Percentiles rank a stretch among this genome's conserved stretches.
phyloP scores from a whole-genome alignment of 2,113 vertebrate genomes.

The Ailuropoda melanoleuca region DNA sequence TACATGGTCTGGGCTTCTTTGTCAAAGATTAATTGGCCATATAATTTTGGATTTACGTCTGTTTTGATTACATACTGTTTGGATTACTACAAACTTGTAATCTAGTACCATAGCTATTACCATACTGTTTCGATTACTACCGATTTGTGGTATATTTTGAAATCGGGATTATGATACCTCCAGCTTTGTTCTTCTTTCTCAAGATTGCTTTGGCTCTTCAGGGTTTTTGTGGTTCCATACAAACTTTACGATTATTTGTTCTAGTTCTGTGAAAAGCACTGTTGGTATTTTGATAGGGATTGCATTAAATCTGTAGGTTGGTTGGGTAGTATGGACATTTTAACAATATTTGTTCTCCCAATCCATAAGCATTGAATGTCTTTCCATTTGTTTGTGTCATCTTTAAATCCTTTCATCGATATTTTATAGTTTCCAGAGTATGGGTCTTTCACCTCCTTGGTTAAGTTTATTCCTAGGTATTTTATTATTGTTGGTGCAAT shows the following conservation, averaged over 20 bases:
- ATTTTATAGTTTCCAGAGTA: neutral
- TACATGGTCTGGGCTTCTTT: neutral
- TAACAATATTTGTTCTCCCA: neutral
- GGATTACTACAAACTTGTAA: neutral
- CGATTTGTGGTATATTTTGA: neutral
- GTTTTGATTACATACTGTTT: neutral
- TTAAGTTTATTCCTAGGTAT: too few relatives aligned
- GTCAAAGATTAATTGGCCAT: neutral
- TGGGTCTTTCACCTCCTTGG: neutral
- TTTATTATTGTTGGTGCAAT: neutral
- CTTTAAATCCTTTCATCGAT: neutral
- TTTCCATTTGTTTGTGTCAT: neutral
- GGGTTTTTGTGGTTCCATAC: too few relatives aligned
- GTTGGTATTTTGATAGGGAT: neutral
- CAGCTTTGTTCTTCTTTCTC: too few relatives aligned
- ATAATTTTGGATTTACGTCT: neutral
- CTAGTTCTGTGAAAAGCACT: too few relatives aligned
- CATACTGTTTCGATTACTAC: neutral
- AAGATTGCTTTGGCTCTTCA: too few relatives aligned
- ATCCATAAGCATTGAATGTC: too few relatives aligned
- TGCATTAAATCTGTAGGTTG: neutral
- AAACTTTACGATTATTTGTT: too few relatives aligned
- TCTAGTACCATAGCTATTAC: neutral
- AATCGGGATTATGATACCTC: too few relatives aligned
- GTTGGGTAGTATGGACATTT: neutral